Conservation (phyloP, 2,113 vertebrate genomes). For the Ceyx margarethae region DNA sequence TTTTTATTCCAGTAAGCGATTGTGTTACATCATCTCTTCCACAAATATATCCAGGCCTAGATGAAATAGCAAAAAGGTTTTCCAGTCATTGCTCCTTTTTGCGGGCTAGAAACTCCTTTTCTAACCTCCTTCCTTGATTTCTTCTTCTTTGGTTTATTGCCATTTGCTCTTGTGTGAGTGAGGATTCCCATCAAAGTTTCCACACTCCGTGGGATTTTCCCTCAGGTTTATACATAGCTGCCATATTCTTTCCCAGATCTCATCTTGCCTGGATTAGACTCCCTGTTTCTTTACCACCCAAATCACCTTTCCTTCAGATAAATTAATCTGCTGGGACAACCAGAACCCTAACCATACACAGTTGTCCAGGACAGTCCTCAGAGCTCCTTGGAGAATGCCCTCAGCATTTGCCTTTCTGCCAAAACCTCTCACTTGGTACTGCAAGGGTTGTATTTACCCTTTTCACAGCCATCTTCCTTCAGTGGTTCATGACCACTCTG, state of each 20-base stretch:
- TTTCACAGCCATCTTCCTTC: slow-evolving; percentile 19
- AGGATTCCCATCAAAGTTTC: neutral
- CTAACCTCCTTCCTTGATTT: neutral
- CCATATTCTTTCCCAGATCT: neutral
- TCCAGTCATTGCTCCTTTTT: neutral
- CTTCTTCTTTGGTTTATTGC: neutral
- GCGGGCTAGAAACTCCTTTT: neutral
- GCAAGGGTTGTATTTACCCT: neutral
- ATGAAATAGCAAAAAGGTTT: neutral
- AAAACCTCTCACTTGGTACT: neutral
- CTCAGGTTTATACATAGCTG: neutral
- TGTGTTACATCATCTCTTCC: accelerated
- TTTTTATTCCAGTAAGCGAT: neutral
- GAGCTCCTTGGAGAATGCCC: neutral
- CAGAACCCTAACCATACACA: accelerated
- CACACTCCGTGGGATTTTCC: neutral
- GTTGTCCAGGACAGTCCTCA: neutral
- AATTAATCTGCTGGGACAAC: neutral
- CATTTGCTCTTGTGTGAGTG: neutral
- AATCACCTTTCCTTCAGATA: neutral
- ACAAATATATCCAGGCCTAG: neutral
- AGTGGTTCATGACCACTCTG: neutral
- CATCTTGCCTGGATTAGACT: neutral
- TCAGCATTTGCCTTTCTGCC: neutral
- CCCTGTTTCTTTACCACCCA: neutral